Percentiles rank a stretch among this genome's conserved stretches.
Evolutionary conservation across 2,888 invertebrate species (phyloP).

Genomic region (Chrysomela aeneicollis): DNA sequence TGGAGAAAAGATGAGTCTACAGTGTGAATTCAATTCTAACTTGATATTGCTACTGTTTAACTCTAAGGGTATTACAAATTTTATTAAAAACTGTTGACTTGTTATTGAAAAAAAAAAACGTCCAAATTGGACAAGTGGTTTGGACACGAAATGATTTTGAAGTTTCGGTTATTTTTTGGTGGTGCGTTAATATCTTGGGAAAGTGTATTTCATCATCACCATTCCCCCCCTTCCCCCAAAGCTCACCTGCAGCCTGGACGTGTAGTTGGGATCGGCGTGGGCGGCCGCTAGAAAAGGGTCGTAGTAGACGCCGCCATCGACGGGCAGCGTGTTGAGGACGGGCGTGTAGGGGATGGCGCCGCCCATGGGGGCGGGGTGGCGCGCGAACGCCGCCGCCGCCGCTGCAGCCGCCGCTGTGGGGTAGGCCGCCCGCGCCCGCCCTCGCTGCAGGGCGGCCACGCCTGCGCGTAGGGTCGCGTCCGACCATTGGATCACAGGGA

Average conservation of each 20-base stretch:
- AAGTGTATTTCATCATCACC: no score
- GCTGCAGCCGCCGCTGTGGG: conserved; percentile 79
- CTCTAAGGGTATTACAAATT: no score
- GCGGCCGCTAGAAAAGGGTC: conserved; percentile 93
- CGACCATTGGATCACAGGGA: conserved; percentile 92
- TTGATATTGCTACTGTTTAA: no score
- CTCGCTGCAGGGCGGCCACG: conserved; percentile 84
- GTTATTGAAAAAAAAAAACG: no score
- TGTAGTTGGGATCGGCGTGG: conserved; percentile 85
- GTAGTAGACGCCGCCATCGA: conserved; percentile 86
- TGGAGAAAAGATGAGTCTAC: no score
- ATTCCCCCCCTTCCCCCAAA: no score
- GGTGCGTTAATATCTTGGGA: no score
- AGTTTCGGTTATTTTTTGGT: no score
- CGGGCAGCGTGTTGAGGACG: conserved; percentile 58
- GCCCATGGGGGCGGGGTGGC: conserved; percentile 70
- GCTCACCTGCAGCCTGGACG: conserved; percentile 83
- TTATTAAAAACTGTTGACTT: no score
- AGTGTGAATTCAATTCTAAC: no score
- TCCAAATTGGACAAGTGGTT: no score
- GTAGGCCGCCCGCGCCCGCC: conserved; percentile 71
- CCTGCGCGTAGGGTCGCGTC: conserved; percentile 69
- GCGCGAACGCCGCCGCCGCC: conserved; percentile 73
- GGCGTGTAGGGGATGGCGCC: conserved; percentile 87
- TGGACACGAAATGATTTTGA: no score